Percentiles rank a stretch among this genome's conserved stretches.
phyloP scores from a whole-genome alignment of 2,797 vertebrate genomes.

The Amniataba percoides region DNA sequence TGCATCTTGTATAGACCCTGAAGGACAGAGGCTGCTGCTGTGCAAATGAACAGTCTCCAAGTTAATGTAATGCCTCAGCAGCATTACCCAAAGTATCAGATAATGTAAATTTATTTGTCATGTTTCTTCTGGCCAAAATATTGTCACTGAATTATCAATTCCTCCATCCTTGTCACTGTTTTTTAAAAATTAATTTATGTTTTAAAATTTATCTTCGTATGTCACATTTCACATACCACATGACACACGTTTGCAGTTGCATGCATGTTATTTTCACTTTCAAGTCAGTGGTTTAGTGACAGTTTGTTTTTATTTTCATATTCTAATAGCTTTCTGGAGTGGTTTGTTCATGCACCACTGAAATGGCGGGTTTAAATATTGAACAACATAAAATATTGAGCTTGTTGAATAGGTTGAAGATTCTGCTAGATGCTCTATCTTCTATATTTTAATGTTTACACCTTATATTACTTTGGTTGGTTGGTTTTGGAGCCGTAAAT shows the following conservation, averaged over 20 bases:
- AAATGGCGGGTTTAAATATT: conserved; percentile 1
- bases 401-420: background rate
- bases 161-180: background rate
- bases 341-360: background rate
- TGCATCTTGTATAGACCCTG: background rate
- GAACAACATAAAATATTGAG: conserved; percentile 5
- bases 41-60: no score
- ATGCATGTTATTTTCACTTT: conserved; percentile 4
- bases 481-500: background rate
- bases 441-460: background rate
- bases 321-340: conserved; percentile 4
- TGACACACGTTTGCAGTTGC: background rate
- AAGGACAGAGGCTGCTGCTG: background rate
- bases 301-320: background rate
- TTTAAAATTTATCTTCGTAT: background rate
- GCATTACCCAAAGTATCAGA: background rate
- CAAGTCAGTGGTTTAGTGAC: background rate
- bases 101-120: conserved; percentile 1
- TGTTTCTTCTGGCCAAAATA: background rate
- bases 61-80: background rate
- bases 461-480: background rate
- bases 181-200: background rate
- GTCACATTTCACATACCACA: conserved; percentile 1
- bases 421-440: background rate
- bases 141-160: background rate